Evolutionary conservation across 37 sponge, comb jelly and placozoan genomes (phyloP).

Genomic region (Lycopodina hypogea): DNA sequence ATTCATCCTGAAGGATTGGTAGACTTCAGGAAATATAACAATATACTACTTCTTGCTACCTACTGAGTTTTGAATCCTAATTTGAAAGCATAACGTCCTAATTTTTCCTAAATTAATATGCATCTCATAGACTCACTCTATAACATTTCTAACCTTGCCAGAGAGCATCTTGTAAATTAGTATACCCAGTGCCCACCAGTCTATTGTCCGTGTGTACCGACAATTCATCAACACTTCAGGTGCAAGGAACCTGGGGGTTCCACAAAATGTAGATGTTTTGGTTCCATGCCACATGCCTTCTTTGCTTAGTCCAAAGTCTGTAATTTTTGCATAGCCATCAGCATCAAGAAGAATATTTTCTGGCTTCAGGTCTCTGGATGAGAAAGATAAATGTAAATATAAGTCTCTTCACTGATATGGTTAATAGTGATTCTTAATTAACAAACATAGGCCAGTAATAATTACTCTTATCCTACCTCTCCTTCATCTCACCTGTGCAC

Average conservation of each 20-base stretch:
- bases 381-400: background rate
- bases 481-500: conserved; percentile 79
- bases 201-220: conserved; percentile 94
- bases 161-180: conserved; percentile 98
- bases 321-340: conserved; percentile 91
- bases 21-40: too few relatives aligned
- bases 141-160: conserved; percentile 94
- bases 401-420: background rate
- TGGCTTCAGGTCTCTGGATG: conserved; percentile 83
- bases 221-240: conserved; percentile 97
- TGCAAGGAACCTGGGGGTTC: conserved; percentile 97
- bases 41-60: too few relatives aligned
- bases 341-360: conserved; percentile 93
- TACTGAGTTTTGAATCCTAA: too few relatives aligned
- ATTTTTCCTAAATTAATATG: too few relatives aligned
- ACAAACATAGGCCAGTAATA: too few relatives aligned
- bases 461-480: too few relatives aligned
- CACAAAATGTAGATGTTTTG: conserved; percentile 95
- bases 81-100: too few relatives aligned
- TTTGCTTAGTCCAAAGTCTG: conserved; percentile 98
- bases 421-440: too few relatives aligned
- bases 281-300: conserved; percentile 94
- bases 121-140: too few relatives aligned
- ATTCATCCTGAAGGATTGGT: too few relatives aligned
- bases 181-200: conserved; percentile 99